Base-by-base conservation (phyloP, 2,888 invertebrate genomes). In the Synanthedon myopaeformis region DNA sequence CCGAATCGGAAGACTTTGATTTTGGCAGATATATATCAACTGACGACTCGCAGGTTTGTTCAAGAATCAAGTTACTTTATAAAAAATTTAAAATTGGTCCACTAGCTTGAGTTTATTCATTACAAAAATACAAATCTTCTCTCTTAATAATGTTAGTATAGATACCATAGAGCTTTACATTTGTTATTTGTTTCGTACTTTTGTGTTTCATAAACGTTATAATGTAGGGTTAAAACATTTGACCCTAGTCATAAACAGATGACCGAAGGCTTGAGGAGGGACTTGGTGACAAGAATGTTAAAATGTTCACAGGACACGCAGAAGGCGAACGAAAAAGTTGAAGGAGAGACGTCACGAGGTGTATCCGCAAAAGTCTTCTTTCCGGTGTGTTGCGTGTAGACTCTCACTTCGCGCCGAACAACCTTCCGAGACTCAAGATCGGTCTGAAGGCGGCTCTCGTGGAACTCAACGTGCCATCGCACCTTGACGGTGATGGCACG, bases 301-400 rank as follows among this genome's bases (percentile, higher is more conserved):
- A 35, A 2, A 10, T 35, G 35, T 35, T 4, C 14, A 41, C 35
- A 35, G 35, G 35, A 35, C 10, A 35, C 35, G 10, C 35, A 35
- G 35, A 35, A 63, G 61, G 0, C 54, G 57, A 0, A 55, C 48
- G 13, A 11, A 56, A 3, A 61, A 59, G 48, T 23, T 13, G 19
- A 53, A 19, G 12, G 56, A 42, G 17, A 35, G 6, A 2, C 42
- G 4, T 41, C 48, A 49, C 41, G 5, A 35, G 0, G 19, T 42
- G 6, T 4, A 13, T 51, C 55, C 14, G 57, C 53, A 35, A 45
- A 12, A 0, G 74, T 80, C 77, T 80, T 55, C 59, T 86, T 52
- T 74, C 74, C 11, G 76, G 78, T 12, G 75, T 70, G 12, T 56
- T 92, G 19, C 88, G 93, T 0, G 83, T 89, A 1, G 85, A 85